A percentile compares a stretch with the other conserved stretches of the same genome.
Evolutionary conservation across 2,113 vertebrate genomes (phyloP).

Genomic region (Microcebus murinus): DNA sequence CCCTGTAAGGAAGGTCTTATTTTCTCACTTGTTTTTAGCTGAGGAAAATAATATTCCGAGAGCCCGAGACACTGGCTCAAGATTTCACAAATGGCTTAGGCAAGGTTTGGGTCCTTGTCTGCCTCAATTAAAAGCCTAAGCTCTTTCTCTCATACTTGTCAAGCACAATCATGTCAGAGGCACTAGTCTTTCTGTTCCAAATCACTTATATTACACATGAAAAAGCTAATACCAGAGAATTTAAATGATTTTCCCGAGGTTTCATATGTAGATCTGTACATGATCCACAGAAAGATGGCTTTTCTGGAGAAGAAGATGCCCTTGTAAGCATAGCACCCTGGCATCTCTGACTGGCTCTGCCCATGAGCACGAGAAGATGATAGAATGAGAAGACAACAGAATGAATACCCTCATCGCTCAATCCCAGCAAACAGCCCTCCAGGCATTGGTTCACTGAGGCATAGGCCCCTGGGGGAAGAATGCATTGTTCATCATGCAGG

Average conservation of each 20-base stretch:
- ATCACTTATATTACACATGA: background rate
- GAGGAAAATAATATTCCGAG: background rate
- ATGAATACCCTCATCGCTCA: background rate
- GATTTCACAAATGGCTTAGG: background rate
- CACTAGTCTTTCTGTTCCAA: background rate
- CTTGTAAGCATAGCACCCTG: conserved; percentile 34
- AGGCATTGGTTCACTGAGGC: conserved; percentile 80
- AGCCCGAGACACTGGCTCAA: background rate
- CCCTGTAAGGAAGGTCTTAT: background rate
- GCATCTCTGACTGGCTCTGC: conserved; percentile 49
- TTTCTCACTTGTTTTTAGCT: background rate
- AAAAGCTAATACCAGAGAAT: background rate
- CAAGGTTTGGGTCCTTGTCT: background rate
- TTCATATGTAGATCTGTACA: background rate
- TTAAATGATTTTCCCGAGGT: background rate
- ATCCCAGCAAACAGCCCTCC: conserved; percentile 62
- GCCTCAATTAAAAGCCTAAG: background rate
- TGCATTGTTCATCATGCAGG: conserved; percentile 75
- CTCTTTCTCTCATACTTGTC: background rate
- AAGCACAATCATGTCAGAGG: background rate
- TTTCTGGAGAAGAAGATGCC: conserved; percentile 44
- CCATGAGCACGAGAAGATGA: background rate
- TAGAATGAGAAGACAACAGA: background rate
- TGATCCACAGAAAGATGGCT: conserved; percentile 40
- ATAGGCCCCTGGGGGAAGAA: conserved; percentile 68